Percentiles rank a stretch among this genome's conserved stretches.
Conservation (phyloP, 2,797 vertebrate species). For the Discoglossus pictus region DNA sequence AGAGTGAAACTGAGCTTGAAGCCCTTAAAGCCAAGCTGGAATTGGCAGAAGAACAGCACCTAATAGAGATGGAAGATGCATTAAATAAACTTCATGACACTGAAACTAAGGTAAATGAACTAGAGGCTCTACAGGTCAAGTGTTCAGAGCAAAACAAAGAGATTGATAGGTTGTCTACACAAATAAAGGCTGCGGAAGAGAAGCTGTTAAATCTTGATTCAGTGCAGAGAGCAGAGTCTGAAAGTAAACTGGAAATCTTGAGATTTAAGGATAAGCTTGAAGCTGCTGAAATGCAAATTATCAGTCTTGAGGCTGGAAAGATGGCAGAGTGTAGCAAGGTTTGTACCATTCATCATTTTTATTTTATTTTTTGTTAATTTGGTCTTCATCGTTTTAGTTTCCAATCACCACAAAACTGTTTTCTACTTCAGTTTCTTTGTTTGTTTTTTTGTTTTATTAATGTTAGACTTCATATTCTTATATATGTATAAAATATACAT, state of each 20-base stretch:
- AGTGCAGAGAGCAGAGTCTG: conserved; percentile 76
- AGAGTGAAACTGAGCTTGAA: conserved; percentile 85
- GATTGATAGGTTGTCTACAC: conserved; percentile 71
- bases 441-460: conserved; percentile 49
- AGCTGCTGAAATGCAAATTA: conserved; percentile 74
- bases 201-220: conserved; percentile 75
- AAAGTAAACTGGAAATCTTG: conserved; percentile 83
- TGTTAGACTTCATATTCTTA: no score
- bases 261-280: conserved; percentile 78
- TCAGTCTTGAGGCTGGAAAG: conserved; percentile 69
- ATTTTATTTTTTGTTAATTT: conserved; percentile 42
- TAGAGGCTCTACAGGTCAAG: conserved; percentile 77
- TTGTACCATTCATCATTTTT: conserved; percentile 62
- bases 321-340: conserved; percentile 81
- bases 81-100: conserved; percentile 88
- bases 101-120: conserved; percentile 87
- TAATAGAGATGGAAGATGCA: conserved; percentile 94
- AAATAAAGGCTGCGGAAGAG: conserved; percentile 79
- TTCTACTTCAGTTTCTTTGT: conserved; percentile 45
- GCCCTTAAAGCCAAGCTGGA: conserved; percentile 79
- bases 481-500: no score
- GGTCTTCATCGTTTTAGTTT: conserved; percentile 30
- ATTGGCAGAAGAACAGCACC: conserved; percentile 87
- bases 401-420: conserved; percentile 22
- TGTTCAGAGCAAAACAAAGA: conserved; percentile 71